Evolutionary conservation across 2,888 invertebrate species (phyloP).

Genomic region (Zhengitettix transpicula): DNA sequence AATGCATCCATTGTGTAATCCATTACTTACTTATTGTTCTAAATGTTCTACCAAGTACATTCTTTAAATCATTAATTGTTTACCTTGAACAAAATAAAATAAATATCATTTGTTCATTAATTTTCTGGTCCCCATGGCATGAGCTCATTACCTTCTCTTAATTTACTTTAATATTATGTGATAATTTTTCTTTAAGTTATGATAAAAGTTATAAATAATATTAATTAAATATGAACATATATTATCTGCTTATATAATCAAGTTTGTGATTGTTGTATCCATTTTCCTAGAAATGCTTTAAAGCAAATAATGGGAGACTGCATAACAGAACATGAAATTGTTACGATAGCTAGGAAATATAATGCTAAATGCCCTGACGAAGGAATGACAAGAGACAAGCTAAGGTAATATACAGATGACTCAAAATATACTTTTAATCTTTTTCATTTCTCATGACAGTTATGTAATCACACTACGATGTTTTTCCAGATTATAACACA

Average conservation of each 20-base stretch:
- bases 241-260: neutral
- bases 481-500: neutral
- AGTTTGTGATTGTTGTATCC: neutral
- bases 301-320: constrained; percentile 46
- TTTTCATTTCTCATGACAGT: neutral
- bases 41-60: too few relatives aligned
- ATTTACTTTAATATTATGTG: too few relatives aligned
- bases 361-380: constrained; percentile 37
- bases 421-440: neutral
- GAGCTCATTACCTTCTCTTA: too few relatives aligned
- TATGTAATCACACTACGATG: neutral
- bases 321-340: constrained; percentile 66
- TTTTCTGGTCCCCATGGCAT: too few relatives aligned
- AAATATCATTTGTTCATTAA: too few relatives aligned
- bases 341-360: constrained; percentile 57
- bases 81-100: too few relatives aligned
- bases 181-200: too few relatives aligned
- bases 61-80: too few relatives aligned
- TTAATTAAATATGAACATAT: neutral
- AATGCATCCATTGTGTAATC: too few relatives aligned
- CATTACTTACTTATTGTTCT: too few relatives aligned
- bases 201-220: neutral
- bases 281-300: constrained; percentile 37
- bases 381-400: constrained; percentile 18
- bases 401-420: constrained; percentile 18